Percentiles rank a stretch among this genome's conserved stretches.
phyloP scores from a whole-genome alignment of 2,113 vertebrate species.

The Saimiri boliviensis region DNA sequence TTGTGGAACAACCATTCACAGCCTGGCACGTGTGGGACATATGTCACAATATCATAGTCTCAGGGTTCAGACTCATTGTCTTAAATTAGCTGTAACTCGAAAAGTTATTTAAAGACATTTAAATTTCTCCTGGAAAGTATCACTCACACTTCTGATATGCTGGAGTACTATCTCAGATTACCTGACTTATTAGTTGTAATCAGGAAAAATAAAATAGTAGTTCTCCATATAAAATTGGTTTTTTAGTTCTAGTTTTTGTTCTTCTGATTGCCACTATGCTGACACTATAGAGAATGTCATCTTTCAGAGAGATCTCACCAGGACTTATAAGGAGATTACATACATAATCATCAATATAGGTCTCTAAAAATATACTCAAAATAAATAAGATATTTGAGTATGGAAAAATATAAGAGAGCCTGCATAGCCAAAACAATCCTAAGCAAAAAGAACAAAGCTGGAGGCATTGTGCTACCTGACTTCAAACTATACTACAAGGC shows the following conservation, averaged over 20 bases:
- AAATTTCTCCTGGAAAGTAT: not conserved
- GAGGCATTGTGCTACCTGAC: too few species aligned
- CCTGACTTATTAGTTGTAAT: not conserved
- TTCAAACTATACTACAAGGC: too few species aligned
- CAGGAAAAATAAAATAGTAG: not conserved
- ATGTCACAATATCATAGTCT: not conserved
- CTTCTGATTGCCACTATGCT: not conserved
- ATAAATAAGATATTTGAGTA: not conserved
- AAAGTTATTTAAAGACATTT: not conserved
- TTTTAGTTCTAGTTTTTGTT: not conserved
- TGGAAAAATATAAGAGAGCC: not conserved
- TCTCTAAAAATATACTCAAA: not conserved
- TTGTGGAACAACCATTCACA: not conserved
- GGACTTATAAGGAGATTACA: not conserved
- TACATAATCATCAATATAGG: not conserved
- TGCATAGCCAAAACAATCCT: too few species aligned
- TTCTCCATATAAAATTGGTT: not conserved
- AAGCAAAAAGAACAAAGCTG: too few species aligned
- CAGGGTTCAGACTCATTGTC: not conserved
- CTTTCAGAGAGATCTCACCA: not conserved
- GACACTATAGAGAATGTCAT: not conserved
- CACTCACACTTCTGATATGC: not conserved
- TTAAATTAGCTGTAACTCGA: not conserved
- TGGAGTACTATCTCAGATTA: not conserved
- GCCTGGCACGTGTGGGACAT: not conserved